Evolutionary conservation across 2,113 vertebrate species (phyloP), one percentile per base, ranked within the genome.

Genomic region (Micronycteris hirsuta): DNA sequence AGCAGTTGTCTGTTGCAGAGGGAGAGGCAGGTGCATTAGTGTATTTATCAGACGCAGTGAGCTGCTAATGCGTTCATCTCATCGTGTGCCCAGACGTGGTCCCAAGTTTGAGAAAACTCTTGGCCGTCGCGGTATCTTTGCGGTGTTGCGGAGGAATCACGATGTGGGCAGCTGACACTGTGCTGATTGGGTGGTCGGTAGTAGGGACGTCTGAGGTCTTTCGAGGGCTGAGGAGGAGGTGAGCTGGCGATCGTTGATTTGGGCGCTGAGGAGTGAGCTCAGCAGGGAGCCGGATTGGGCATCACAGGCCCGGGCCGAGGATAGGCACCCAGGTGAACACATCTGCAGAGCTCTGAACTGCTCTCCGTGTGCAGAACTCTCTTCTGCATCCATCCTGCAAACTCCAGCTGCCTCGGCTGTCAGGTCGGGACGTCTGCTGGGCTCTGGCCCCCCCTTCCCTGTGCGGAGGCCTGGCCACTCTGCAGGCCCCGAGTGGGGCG

Each of bases 1-100:
- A 33, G 38, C 24, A 33, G 8, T 41, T 13, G 5, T 14, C 0
- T 41, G 26, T 31, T 24, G 0, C 4, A 6, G 16, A 38, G 38
- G 58, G 54, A 52, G 14, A 31, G 77, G 2, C 19, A 13, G 49
- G 1, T 1, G 8, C 13, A 22, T 3, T 11, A 0, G 0, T 4
- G 11, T 17, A 0, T 16, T 24, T 11, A 0, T 41, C 19, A 14
- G 10, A 2, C 19, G 36, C 13, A 0, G 1, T 22, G 61, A 58
- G 3, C 6, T 4, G n/a, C 12, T 22, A 5, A 11, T 36, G 67
- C 9, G 1, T 17, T 9, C 2, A 2, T 38, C n/a, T 70, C 11
- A 0, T 17, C 33, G 0, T 7, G 71, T 7, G 16, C 45, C 67
- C 67, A 4, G 71, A 7, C 77, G 26, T 0, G 13, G 19, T 7